These are phyloP conservation scores for Clusia tigrina DNA, from an alignment of 2,888 invertebrate species.

Conservation along the genomic window DNA sequence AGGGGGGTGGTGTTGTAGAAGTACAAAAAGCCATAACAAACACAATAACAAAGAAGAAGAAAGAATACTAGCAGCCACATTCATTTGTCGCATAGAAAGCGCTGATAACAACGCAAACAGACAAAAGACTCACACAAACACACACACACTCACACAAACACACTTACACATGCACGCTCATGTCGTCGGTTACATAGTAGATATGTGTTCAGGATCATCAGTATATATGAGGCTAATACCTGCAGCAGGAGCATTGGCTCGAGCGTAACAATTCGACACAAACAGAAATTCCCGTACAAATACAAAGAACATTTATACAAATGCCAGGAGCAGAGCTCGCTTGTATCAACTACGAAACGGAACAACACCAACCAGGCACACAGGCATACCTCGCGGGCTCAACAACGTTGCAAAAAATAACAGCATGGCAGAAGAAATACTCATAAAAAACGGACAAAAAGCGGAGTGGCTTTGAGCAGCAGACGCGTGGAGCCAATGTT, in stretches of 20 bases:
- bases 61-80: constrained; percentile 6
- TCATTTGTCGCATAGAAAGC: not conserved
- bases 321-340: too few relatives aligned
- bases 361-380: not conserved
- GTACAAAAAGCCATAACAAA: not conserved
- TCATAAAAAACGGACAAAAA: too few relatives aligned
- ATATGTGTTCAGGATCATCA: not conserved
- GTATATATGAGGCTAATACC: not conserved
- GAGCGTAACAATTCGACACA: not conserved
- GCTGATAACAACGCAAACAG: not conserved
- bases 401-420: too few relatives aligned
- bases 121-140: constrained; percentile 5
- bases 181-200: not conserved
- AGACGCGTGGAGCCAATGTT: too few relatives aligned
- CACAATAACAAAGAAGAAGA: not conserved
- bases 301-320: not conserved
- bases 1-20: too few relatives aligned
- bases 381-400: too few relatives aligned
- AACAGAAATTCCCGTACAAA: not conserved
- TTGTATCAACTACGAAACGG: not conserved
- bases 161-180: not conserved
- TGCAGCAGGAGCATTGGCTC: not conserved
- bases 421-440: too few relatives aligned
- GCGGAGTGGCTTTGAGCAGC: too few relatives aligned
- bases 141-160: constrained; percentile 8